These are phyloP conservation scores for Caenorhabditis sulstoni DNA, from an alignment of 2,888 invertebrate species.

Conservation along the genomic window DNA sequence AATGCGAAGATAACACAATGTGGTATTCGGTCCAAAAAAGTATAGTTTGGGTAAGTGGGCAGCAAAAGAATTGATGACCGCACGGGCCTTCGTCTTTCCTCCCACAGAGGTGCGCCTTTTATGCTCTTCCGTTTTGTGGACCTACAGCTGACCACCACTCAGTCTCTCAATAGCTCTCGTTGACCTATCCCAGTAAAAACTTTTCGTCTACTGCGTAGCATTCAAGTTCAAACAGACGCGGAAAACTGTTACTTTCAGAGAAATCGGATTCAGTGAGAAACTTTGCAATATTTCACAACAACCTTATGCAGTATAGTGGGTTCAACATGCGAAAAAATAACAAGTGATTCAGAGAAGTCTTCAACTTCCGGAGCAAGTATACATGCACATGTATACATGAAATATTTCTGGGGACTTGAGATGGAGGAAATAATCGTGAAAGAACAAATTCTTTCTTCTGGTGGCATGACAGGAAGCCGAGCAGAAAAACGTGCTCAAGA, in stretches of 20 bases:
- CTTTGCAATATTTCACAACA: slow-evolving; percentile 1
- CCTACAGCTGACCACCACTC: slow-evolving; percentile 53
- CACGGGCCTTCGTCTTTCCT: slow-evolving; percentile 48
- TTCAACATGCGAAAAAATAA: slow-evolving; percentile 36
- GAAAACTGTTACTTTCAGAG: background rate
- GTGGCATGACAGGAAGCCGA: slow-evolving; percentile 55
- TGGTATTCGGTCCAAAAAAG: slow-evolving; percentile 37
- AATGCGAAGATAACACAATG: slow-evolving; percentile 42
- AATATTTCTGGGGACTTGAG: slow-evolving; percentile 26
- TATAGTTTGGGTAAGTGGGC: slow-evolving; percentile 59
- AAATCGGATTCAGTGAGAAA: background rate
- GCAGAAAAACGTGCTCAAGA: slow-evolving; percentile 34
- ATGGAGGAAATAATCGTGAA: slow-evolving; percentile 28
- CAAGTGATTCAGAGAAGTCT: slow-evolving; percentile 37
- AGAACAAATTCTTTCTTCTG: slow-evolving; percentile 29
- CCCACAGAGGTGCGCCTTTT: slow-evolving; percentile 57
- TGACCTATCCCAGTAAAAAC: slow-evolving; percentile 38
- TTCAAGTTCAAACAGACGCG: background rate
- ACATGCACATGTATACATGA: slow-evolving; percentile 44
- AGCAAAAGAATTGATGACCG: slow-evolving; percentile 59
- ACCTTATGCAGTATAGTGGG: slow-evolving; percentile 29
- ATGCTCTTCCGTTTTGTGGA: slow-evolving; percentile 58
- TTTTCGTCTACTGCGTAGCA: slow-evolving; percentile 29
- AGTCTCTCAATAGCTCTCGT: slow-evolving; percentile 45
- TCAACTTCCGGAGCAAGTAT: slow-evolving; percentile 53